Evolutionary conservation across 1,140 invertebrate species (phyloP).

Genomic region (Ceratosolen solmsi): DNA sequence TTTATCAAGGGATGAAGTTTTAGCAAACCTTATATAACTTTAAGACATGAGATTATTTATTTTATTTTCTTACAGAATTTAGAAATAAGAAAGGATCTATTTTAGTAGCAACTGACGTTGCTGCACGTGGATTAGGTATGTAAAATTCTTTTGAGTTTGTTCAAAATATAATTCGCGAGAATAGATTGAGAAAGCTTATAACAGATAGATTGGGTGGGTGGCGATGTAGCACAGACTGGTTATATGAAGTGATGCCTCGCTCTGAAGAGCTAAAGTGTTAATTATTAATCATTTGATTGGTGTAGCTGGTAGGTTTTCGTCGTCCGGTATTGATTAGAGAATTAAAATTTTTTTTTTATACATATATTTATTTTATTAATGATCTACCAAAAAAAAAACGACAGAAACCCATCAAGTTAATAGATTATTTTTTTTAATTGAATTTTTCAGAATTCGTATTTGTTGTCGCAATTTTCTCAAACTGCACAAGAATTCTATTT

Average conservation of each 20-base stretch:
- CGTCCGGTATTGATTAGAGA: not conserved
- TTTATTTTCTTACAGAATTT: slow-evolving; percentile 82
- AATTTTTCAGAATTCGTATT: slow-evolving; percentile 42
- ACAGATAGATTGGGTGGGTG: slow-evolving; percentile 61
- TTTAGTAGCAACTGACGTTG: slow-evolving; percentile 98
- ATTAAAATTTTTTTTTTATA: slow-evolving; percentile 20
- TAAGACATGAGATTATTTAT: not conserved
- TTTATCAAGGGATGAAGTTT: not conserved
- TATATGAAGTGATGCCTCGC: slow-evolving; percentile 73
- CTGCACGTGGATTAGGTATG: slow-evolving; percentile 97
- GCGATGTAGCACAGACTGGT: slow-evolving; percentile 75
- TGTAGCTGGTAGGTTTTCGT: slow-evolving; percentile 43
- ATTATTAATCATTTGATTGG: slow-evolving; percentile 5
- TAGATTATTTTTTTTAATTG: not conserved
- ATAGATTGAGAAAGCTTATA: slow-evolving; percentile 12
- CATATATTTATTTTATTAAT: no score
- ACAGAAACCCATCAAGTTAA: slow-evolving; percentile 41
- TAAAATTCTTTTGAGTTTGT: slow-evolving; percentile 53
- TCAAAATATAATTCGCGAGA: slow-evolving; percentile 18
- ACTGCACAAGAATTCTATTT: slow-evolving; percentile 37
- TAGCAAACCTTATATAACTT: not conserved
- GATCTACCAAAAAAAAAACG: no score
- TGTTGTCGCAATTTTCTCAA: slow-evolving; percentile 45
- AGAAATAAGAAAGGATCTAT: slow-evolving; percentile 91
- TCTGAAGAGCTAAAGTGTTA: slow-evolving; percentile 38